These are phyloP conservation scores for Caloenas nicobarica DNA, from an alignment of 2,113 vertebrate species.

Conservation along the genomic window DNA sequence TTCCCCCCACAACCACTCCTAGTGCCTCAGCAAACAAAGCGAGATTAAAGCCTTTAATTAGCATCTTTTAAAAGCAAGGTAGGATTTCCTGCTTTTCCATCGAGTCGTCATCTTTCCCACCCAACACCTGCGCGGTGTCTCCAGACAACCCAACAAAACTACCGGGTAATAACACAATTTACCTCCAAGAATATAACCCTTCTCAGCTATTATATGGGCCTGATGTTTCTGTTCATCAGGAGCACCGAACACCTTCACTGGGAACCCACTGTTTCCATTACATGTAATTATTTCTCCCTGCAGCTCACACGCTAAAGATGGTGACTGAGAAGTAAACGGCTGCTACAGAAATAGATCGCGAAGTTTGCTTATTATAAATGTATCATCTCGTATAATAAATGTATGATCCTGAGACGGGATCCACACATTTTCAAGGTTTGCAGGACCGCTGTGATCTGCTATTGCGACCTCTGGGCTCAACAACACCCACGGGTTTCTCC, in stretches of 20 bases:
- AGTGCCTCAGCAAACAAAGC: not conserved
- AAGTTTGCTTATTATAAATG: rapidly evolving
- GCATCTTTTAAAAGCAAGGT: not conserved
- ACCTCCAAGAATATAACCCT: conserved; percentile 9
- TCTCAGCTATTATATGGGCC: conserved; percentile 24
- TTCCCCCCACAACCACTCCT: not conserved
- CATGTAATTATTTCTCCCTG: conserved; percentile 45
- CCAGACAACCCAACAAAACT: not conserved
- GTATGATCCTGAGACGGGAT: not conserved
- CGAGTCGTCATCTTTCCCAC: not conserved
- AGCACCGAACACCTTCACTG: conserved; percentile 16
- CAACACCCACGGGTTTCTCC: not conserved
- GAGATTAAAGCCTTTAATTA: not conserved
- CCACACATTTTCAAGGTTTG: not conserved
- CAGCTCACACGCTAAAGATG: not conserved
- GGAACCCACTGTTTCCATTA: conserved; percentile 8
- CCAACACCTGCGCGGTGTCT: not conserved
- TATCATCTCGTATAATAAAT: no score
- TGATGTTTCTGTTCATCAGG: conserved; percentile 53
- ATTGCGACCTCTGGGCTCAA: not conserved
- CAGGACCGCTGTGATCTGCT: not conserved
- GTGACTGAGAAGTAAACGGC: not conserved
- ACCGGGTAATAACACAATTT: not conserved
- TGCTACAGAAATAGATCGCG: not conserved
- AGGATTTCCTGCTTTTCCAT: not conserved